Conservation (phyloP, 1,140 invertebrate species). For the Drosophila kepulauana region DNA sequence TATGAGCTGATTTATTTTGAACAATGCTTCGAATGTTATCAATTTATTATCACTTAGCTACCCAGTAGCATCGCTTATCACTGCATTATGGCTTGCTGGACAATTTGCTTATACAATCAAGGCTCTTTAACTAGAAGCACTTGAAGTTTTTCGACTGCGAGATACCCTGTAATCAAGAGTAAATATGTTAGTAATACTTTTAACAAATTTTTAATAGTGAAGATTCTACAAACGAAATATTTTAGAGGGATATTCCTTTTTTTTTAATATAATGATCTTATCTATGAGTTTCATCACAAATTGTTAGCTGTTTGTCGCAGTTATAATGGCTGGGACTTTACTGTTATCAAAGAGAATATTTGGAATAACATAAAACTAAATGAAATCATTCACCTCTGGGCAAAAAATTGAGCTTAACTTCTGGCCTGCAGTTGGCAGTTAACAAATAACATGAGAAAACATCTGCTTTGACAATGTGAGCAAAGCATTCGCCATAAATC, state of each 20-base stretch:
- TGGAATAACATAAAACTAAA: conserved; percentile 5
- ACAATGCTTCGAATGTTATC: conserved; percentile 55
- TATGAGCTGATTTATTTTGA: conserved; percentile 31
- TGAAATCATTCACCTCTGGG: conserved; percentile 33
- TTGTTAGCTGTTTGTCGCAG: neutral
- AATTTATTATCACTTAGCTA: conserved; percentile 67
- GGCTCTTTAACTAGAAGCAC: conserved; percentile 1
- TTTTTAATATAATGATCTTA: too few relatives aligned
- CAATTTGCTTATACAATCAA: conserved; percentile 41
- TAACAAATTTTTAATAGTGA: too few relatives aligned
- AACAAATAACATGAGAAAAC: neutral
- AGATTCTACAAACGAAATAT: too few relatives aligned
- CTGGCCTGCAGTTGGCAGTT: neutral
- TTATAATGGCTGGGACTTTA: neutral
- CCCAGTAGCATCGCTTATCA: conserved; percentile 72
- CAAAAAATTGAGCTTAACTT: conserved; percentile 3
- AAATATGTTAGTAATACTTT: too few relatives aligned
- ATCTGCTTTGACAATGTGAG: conserved; percentile 17
- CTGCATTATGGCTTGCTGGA: conserved; percentile 31
- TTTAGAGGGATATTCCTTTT: too few relatives aligned
- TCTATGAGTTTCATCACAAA: too few relatives aligned
- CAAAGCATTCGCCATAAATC: conserved; percentile 19
- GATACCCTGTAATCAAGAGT: too few relatives aligned
- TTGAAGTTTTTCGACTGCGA: neutral
- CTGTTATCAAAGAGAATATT: conserved; percentile 32